Evolutionary conservation across 1,140 invertebrate species (phyloP).

Genomic region (Apis cerana): DNA sequence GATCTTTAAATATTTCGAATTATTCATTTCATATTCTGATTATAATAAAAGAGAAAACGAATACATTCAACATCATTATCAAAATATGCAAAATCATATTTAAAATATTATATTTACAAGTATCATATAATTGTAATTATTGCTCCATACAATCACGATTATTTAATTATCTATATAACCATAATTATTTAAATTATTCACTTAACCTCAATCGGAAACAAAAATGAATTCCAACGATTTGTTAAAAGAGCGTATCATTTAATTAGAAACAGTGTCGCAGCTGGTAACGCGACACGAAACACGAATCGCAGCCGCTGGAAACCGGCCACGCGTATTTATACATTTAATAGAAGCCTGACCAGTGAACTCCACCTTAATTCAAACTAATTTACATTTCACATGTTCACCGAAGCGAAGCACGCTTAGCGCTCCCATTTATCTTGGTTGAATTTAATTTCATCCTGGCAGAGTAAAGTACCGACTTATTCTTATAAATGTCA

Average conservation of each 20-base stretch:
- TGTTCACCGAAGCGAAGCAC: conserved; percentile 44
- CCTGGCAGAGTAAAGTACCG: conserved; percentile 58
- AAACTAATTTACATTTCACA: conserved; percentile 71
- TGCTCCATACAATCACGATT: background rate
- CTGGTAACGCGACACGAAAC: background rate
- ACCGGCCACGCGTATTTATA: conserved; percentile 49
- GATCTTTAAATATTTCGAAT: too few relatives aligned
- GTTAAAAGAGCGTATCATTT: background rate
- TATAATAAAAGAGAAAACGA: too few relatives aligned
- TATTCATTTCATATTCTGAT: too few relatives aligned
- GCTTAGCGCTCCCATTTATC: conserved; percentile 64
- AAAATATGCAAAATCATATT: too few relatives aligned
- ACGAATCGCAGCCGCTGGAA: background rate
- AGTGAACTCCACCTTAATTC: conserved; percentile 59
- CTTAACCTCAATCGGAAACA: background rate
- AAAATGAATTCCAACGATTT: background rate
- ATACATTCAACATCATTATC: too few relatives aligned
- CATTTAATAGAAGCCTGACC: conserved; percentile 54
- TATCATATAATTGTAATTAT: background rate
- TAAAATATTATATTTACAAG: too few relatives aligned
- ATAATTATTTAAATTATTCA: background rate
- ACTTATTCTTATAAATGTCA: conserved; percentile 66
- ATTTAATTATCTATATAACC: background rate
- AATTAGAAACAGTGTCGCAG: background rate
- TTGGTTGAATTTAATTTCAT: conserved; percentile 73